Base-by-base conservation (phyloP, 1,140 invertebrate genomes). In the Stratiolaelaps scimitus region DNA sequence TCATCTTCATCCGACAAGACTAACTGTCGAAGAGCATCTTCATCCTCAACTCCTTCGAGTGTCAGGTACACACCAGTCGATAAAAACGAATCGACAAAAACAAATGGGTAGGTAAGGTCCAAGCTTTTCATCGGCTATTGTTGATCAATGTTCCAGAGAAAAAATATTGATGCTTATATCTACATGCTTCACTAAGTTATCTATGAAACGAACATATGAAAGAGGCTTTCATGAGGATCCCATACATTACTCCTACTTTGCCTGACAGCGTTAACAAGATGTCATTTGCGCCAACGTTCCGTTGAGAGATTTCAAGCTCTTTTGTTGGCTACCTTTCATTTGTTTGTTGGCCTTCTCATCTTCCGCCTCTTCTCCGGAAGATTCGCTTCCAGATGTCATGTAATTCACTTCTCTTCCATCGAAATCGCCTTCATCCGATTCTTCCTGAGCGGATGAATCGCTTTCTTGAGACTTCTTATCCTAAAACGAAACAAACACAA, bases 381-480 rank as follows among this genome's bases (percentile, higher is more conserved):
- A 60, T 6, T 26, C 53, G 2, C 26, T 29, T 26, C 53, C 53
- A 1, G 53, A 60, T 10, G 80, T 76, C 67, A 80, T 80, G 69
- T 81, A 81, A 71, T 81, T 80, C 7, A 81, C 75, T 79, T 97
- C 92, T 68, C 87, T 77, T 0, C 91, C 91, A 79, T 97, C 92
- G 73, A 88, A 89, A 76, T 96, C 92, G 0, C 92, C 92, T 76
- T 95, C 92, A 78, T 95, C 92, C 72, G 90, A 94, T 75, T 97
- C 92, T 76, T 97, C 92, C 65, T 88, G 82, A 0, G 89, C 89
- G 73, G 92, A 90, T 70, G 87, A 76, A 70, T 77, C 74, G 53
- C 69, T 23, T 67, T 65, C 1, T 64, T 67, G 17, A 56, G 56
- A 45, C 40, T 68, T 46, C 64, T 70, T 60, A 10, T 60, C 53